phyloP scores from a whole-genome alignment of 2,113 vertebrate genomes.

The Carassius carassius region DNA sequence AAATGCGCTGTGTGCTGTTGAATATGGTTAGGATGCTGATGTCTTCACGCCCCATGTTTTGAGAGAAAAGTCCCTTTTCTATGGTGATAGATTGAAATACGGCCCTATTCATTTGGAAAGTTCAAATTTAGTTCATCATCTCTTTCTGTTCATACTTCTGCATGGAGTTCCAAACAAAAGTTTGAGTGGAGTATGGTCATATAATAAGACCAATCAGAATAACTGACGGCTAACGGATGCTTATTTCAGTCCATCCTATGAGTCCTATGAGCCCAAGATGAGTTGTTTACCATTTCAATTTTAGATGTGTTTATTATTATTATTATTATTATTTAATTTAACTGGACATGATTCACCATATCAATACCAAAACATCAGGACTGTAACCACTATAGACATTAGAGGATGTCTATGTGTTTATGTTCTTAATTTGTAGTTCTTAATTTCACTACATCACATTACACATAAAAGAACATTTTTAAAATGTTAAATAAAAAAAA shows the following conservation, averaged over 20 bases:
- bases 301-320: neutral
- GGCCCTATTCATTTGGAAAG: slow-evolving; percentile 27
- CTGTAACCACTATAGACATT: no score
- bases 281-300: neutral
- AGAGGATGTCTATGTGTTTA: neutral
- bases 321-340: no score
- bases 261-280: neutral
- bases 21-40: slow-evolving; percentile 33
- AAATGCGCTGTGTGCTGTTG: neutral
- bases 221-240: neutral
- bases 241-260: neutral
- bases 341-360: no score
- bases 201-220: slow-evolving; percentile 15
- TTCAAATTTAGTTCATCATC: slow-evolving; percentile 15
- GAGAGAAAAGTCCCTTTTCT: slow-evolving; percentile 7
- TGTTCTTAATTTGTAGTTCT: neutral
- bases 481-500: no score
- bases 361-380: no score
- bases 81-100: slow-evolving; percentile 20
- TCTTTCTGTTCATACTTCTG: neutral
- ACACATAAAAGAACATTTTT: neutral
- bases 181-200: neutral
- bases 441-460: neutral
- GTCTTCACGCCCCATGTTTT: slow-evolving; percentile 14
- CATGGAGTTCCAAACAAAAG: neutral